These are phyloP conservation scores for Brachystomella parvula DNA, from an alignment of 1,140 invertebrate genomes.

Conservation along the genomic window DNA sequence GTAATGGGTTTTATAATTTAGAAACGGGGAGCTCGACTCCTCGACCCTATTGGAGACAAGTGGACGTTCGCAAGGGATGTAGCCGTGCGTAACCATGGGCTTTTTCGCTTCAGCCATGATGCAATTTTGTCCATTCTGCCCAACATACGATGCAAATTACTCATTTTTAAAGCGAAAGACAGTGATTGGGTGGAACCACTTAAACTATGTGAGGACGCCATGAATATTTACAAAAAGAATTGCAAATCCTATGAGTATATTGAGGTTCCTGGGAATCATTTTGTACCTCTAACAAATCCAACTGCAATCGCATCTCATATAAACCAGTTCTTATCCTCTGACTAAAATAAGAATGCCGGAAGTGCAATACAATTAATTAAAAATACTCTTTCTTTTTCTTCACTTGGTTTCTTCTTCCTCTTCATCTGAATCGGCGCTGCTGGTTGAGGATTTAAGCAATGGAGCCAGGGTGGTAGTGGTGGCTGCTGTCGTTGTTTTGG, in stretches of 20 bases:
- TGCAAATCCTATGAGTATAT: neutral
- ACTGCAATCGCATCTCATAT: neutral
- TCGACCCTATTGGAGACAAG: slow-evolving; percentile 1
- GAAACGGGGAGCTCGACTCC: neutral
- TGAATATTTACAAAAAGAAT: neutral
- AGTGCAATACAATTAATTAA: no score
- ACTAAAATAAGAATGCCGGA: no score
- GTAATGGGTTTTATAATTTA: neutral
- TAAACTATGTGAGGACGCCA: neutral
- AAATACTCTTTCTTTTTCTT: no score
- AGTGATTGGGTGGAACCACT: neutral
- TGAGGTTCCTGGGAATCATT: slow-evolving; percentile 6
- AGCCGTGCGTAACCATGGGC: neutral
- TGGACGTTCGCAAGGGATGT: neutral
- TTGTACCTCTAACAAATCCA: neutral
- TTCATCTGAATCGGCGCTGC: no score
- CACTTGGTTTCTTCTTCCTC: no score
- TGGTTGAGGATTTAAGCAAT: no score
- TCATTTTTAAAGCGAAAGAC: neutral
- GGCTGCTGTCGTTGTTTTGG: no score
- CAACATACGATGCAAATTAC: neutral
- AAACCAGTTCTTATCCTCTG: neutral
- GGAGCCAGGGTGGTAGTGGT: no score
- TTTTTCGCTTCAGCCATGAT: neutral
- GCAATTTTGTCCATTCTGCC: neutral